Evolutionary conservation across 2,797 vertebrate species (phyloP).

Genomic region (Bovichtus diacanthus): DNA sequence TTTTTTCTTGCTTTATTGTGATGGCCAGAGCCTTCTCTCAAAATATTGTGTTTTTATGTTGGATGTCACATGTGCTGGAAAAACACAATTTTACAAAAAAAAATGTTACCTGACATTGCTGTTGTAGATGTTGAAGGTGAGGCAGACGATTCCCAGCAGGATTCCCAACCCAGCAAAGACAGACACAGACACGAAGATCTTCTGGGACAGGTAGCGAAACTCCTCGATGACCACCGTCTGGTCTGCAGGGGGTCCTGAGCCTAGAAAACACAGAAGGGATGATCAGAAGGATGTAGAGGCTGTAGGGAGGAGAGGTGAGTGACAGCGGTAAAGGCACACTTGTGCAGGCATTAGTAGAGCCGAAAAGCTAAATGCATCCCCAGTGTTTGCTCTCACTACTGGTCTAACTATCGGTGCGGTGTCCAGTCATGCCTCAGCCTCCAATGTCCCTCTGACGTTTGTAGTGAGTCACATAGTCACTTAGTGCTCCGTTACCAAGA

Average conservation of each 20-base stretch:
- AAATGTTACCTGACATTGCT: slow-evolving; percentile 94
- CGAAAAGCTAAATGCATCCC: not conserved
- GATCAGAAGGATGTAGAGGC: slow-evolving; percentile 1
- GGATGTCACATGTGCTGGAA: too few relatives aligned
- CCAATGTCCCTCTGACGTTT: slow-evolving; percentile 1
- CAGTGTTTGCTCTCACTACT: not conserved
- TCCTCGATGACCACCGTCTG: slow-evolving; percentile 93
- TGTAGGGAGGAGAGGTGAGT: not conserved
- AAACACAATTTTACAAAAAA: too few relatives aligned
- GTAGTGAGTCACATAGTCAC: slow-evolving; percentile 12
- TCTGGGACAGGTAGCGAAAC: slow-evolving; percentile 94
- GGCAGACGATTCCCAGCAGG: slow-evolving; percentile 91
- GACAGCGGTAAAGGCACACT: not conserved
- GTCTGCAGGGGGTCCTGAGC: slow-evolving; percentile 90
- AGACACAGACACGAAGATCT: slow-evolving; percentile 92
- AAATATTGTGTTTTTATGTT: too few relatives aligned
- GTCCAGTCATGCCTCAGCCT: not conserved
- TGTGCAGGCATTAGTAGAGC: slow-evolving; percentile 10
- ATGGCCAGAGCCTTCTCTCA: too few relatives aligned
- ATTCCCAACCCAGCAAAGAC: slow-evolving; percentile 93
- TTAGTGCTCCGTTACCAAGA: slow-evolving; percentile 11
- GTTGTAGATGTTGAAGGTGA: slow-evolving; percentile 97
- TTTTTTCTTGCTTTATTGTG: too few relatives aligned
- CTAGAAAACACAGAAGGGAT: slow-evolving; percentile 65
- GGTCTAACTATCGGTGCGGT: slow-evolving; percentile 2